phyloP scores from a whole-genome alignment of 1,140 invertebrate genomes.

The Drosophila bocki region DNA sequence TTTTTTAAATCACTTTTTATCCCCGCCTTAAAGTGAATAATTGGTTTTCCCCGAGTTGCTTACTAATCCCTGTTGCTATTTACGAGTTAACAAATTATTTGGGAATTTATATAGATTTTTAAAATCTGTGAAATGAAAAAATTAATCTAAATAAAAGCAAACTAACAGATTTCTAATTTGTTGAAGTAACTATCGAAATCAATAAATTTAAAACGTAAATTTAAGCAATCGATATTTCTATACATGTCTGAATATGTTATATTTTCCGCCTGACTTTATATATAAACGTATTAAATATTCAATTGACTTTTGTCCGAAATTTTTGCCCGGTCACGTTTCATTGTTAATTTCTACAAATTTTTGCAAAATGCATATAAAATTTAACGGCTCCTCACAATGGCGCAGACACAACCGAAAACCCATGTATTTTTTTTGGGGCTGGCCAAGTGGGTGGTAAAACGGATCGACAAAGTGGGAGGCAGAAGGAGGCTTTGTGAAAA shows the following conservation, averaged over 20 bases:
- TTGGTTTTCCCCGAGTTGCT: neutral
- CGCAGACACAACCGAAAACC: conserved; percentile 38
- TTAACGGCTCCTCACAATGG: conserved; percentile 62
- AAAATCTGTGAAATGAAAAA: neutral
- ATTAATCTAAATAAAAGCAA: too few species aligned
- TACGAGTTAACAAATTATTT: conserved; percentile 3
- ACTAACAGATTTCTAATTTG: neutral
- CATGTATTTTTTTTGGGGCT: conserved; percentile 36
- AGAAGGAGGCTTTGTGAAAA: neutral
- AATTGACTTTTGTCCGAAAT: conserved; percentile 64
- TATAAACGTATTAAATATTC: conserved; percentile 49
- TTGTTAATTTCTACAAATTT: conserved; percentile 81
- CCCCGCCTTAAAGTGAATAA: conserved; percentile 5
- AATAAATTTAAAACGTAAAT: neutral
- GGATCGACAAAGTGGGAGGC: neutral
- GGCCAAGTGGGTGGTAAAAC: conserved; percentile 7
- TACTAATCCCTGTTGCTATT: conserved; percentile 2
- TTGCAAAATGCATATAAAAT: conserved; percentile 75
- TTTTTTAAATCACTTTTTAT: conserved; percentile 11
- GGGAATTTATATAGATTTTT: neutral
- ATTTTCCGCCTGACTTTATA: neutral
- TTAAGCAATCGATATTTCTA: conserved; percentile 3
- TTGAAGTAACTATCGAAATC: neutral
- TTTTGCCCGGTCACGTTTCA: conserved; percentile 80
- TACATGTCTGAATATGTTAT: conserved; percentile 13